These are phyloP conservation scores for Umimayanthus chanpuru DNA, from an alignment of 92 coral and sea anemone species.

Conservation along the genomic window DNA sequence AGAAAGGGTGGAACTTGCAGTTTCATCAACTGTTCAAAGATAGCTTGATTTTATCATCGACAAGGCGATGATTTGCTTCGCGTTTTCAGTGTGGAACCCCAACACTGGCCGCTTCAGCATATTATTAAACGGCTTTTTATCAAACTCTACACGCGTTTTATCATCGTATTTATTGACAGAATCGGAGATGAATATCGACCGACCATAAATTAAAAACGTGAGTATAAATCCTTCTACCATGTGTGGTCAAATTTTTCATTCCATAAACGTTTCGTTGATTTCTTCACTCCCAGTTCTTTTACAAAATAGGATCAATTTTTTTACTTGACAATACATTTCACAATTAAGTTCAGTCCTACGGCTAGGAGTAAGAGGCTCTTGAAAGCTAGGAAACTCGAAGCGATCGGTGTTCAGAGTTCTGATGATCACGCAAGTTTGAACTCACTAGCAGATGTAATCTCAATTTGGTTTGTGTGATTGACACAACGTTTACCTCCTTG, in stretches of 20 bases:
- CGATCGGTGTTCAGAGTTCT: neutral
- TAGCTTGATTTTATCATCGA: neutral
- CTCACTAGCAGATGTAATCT: neutral
- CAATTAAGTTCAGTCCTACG: neutral
- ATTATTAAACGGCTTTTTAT: neutral
- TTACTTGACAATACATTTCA: neutral
- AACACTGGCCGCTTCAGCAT: neutral
- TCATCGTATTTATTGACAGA: conserved; percentile 1
- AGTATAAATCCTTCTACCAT: neutral
- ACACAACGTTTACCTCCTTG: neutral
- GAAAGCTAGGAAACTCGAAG: neutral
- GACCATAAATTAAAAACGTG: conserved; percentile 1
- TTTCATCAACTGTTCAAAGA: neutral
- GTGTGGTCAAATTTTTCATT: neutral
- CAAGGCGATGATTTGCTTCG: neutral
- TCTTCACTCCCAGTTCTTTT: too few species aligned
- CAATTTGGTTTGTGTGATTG: conserved; percentile 3
- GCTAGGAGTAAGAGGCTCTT: neutral
- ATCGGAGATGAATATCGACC: conserved; percentile 16
- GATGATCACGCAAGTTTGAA: neutral
- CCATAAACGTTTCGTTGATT: neutral
- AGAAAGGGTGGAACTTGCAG: too few species aligned
- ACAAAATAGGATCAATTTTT: neutral
- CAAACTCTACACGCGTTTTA: neutral
- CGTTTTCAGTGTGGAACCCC: neutral